Percentiles rank a stretch among this genome's conserved stretches.
Evolutionary conservation across 37 sponge, comb jelly and placozoan species (phyloP).

Genomic region (Hexactinellida sp.): DNA sequence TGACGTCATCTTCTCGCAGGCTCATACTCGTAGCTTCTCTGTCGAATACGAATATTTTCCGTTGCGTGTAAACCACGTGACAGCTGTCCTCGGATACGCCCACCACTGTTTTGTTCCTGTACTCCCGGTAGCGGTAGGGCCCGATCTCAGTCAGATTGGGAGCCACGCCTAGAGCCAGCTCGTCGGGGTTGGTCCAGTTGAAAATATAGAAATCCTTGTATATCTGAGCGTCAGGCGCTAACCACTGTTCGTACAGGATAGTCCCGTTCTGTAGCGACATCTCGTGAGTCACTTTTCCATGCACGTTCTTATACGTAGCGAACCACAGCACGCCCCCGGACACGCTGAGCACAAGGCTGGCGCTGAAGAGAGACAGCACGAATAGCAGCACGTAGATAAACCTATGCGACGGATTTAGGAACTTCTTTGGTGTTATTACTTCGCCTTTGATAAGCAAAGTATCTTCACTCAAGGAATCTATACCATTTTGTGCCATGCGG

Average conservation of each 20-base stretch:
- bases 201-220: conserved; percentile 71
- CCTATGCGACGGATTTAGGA: not conserved
- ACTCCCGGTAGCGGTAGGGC: conserved; percentile 66
- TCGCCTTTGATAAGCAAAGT: not conserved
- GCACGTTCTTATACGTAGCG: not conserved
- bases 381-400: not conserved
- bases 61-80: conserved; percentile 19
- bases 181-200: conserved; percentile 60
- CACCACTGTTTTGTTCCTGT: not conserved
- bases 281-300: not conserved
- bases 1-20: conserved; percentile 17
- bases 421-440: not conserved
- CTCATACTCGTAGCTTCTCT: not conserved
- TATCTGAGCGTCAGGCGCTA: conserved; percentile 35
- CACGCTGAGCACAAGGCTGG: not conserved
- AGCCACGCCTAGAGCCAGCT: conserved; percentile 27
- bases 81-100: not conserved
- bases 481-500: not conserved
- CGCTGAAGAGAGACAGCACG: not conserved
- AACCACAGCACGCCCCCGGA: not conserved
- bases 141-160: conserved; percentile 43
- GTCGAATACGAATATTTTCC: conserved; percentile 18
- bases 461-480: not conserved
- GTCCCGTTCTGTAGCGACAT: conserved; percentile 35
- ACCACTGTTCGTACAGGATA: conserved; percentile 45